Conservation (phyloP, 2,888 invertebrate genomes). For the Aspidiotus destructor region DNA sequence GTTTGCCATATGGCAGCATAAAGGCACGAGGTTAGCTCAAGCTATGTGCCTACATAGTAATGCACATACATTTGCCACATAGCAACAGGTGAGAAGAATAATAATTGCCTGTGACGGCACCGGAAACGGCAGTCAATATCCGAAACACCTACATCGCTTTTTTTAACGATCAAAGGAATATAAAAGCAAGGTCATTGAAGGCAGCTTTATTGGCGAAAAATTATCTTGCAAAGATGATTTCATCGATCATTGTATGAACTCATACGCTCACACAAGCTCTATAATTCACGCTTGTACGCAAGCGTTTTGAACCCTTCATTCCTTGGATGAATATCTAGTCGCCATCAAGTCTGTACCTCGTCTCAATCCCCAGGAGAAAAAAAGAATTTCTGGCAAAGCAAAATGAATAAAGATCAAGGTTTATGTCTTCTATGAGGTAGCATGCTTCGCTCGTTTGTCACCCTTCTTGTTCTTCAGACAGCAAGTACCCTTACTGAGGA, state of each 20-base stretch:
- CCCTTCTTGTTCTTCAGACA: not conserved
- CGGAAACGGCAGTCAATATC: not conserved
- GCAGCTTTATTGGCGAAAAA: not conserved
- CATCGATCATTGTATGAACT: conserved; percentile 1
- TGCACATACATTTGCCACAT: too few relatives aligned
- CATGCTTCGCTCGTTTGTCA: too few relatives aligned
- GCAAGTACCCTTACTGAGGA: not conserved
- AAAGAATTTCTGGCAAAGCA: too few relatives aligned
- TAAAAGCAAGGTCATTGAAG: not conserved
- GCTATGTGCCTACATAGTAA: too few relatives aligned
- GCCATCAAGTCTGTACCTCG: not conserved
- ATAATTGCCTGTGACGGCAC: conserved; percentile 1
- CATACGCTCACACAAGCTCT: conserved; percentile 1
- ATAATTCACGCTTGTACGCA: not conserved
- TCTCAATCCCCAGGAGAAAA: not conserved
- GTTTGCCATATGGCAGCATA: too few relatives aligned
- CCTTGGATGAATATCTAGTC: conserved; percentile 1
- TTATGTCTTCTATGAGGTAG: too few relatives aligned
- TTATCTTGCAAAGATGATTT: not conserved
- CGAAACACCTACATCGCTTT: not conserved
- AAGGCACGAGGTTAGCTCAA: too few relatives aligned
- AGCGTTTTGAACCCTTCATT: not conserved
- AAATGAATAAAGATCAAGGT: too few relatives aligned
- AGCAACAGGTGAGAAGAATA: not conserved
- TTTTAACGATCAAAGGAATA: not conserved